Evolutionary conservation across 2,797 vertebrate genomes (phyloP), one percentile per base, ranked within the genome.

Genomic region (Pseudomugil gertrudae): DNA sequence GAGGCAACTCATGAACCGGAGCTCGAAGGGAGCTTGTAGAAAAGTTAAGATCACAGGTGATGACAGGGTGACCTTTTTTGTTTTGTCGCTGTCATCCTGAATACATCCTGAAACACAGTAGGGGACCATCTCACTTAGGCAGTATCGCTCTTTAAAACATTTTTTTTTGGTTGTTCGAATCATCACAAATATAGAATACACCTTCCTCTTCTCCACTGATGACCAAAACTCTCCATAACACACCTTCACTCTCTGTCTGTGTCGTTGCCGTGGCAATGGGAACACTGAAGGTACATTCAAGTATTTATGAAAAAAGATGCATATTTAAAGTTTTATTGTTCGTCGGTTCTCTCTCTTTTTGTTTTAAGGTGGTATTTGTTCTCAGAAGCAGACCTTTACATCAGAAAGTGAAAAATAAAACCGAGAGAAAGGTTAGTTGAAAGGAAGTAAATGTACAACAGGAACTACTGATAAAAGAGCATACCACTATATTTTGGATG

Each of bases 241-340:
- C 32, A 64, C 52, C 29, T 62, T 43, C 54, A 14, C 93, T 87
- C 21, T 3, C 14, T 64, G 35, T 33, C 33, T 21, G 85, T 30
- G 90, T 32, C 78, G 87, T 89, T 85, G 79, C 56, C 14, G 64
- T 63, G 45, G 57, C 77, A 75, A 74, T 51, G 60, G 76, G 67
- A 89, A 91, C 84, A 76, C 89, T 90, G 95, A 96, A 96, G 96
- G 95, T 96, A 96, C 92, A 87, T 81, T 94, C 82, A 89, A 93
- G 92, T 96, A 95, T 96, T 97, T 96, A 95, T 96, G 94, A 95
- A 95, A 96, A 92, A 88, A 80, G 79, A 90, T 80, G 15, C 0
- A 76, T 87, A 83, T 90, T 92, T 89, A 88, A 92, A 56, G 14
- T 66, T 83, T 91, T 86, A 90, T 92, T 91, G 89, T 91, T 80